Base-by-base conservation (phyloP, 2,797 vertebrate genomes). In the Varecia variegata region DNA sequence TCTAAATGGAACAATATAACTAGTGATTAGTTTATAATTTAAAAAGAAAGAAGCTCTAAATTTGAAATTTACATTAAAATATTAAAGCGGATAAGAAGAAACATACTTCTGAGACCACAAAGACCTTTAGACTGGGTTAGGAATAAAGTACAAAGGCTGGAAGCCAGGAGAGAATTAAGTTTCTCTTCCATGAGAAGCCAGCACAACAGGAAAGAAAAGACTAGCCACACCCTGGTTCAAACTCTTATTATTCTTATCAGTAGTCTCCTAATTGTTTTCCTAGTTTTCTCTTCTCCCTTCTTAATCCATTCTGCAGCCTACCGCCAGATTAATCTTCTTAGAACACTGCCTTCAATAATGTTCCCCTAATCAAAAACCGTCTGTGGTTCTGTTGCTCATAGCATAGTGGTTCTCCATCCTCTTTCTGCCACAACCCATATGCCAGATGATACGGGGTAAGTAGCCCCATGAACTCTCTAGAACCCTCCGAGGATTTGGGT, bases 1-100 rank as follows among this genome's bases (percentile, higher is more conserved):
- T 13, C 56, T 82, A 84, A 87, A 45, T 81, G 56, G 23, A 38
- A 76, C 65, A 91, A 5, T 11, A 27, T n/a, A 89, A 73, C 56
- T 43, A 83, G 3, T 58, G 27, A 45, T 76, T 84, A 67, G 13
- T 47, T 58, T 76, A 35, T 90, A 50, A 38, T 81, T 43, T 43
- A 80, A 52, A 45, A 50, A 74, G 23, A 80, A 65, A 90, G 35
- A 68, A 84, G 14, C 3, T 23, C 43, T 88, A 43, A 38, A 56
- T 58, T 88, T 95, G 65, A 91, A 73, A 81, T 84, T 77, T 50
- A 93, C 27, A 18, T 88, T 82, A 96, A 92, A 62, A 58, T 80
- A 62, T n/a, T 56, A 7, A 90, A 76, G 7, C 54, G 23, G 52
- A 43, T 86, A 56, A 65, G 93, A 90, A 87, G 18, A 81, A 96